A percentile compares a stretch with the other conserved stretches of the same genome.
Evolutionary conservation across 2,797 vertebrate species (phyloP).

Genomic region (Myoxocephalus aenaeus): DNA sequence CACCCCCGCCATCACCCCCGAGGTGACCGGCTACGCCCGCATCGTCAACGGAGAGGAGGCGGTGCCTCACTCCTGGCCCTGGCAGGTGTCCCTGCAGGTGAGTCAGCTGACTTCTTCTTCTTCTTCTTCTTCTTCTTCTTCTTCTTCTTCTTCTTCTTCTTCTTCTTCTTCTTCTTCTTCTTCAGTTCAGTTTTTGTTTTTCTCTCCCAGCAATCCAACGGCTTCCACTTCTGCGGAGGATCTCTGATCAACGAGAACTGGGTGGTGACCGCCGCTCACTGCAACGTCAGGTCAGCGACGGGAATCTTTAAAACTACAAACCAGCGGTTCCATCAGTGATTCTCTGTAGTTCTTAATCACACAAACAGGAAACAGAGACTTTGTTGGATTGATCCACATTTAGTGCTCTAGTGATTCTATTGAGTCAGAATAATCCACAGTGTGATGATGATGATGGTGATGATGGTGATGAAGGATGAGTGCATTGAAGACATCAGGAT

Average conservation of each 20-base stretch:
- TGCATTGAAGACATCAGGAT: no score
- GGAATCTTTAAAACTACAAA: background rate
- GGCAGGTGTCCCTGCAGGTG: constrained; percentile 88
- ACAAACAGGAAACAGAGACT: background rate
- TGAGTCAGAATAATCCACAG: no score
- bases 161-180: background rate
- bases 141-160: background rate
- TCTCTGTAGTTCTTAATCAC: background rate
- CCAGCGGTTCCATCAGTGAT: background rate
- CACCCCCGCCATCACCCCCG: constrained; percentile 68
- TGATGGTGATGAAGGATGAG: no score
- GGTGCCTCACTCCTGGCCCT: constrained; percentile 86
- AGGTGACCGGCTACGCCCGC: constrained; percentile 76
- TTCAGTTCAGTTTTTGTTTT: background rate
- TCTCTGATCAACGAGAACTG: constrained; percentile 86
- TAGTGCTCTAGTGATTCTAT: background rate
- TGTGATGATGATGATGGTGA: no score
- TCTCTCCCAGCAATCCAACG: constrained; percentile 75
- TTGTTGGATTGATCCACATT: background rate
- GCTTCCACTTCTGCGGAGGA: constrained; percentile 86
- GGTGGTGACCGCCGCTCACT: constrained; percentile 86
- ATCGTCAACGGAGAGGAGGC: constrained; percentile 86
- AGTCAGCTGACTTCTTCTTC: constrained; percentile 9
- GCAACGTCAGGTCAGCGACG: constrained; percentile 65
- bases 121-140: no score